phyloP scores from a whole-genome alignment of 2,113 vertebrate species.

The Riparia riparia region DNA sequence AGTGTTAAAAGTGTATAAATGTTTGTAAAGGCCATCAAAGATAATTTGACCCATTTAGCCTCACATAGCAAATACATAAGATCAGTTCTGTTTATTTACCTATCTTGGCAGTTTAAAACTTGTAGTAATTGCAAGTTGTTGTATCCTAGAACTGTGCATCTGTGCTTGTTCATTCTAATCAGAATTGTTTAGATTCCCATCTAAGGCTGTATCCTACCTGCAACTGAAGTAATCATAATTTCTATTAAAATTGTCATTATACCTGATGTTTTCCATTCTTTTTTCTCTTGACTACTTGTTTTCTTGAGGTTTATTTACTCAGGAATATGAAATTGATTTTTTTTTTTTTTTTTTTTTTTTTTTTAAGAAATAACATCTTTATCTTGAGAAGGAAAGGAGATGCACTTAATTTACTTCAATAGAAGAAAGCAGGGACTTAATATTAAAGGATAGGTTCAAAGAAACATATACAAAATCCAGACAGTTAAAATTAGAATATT shows the following conservation, averaged over 20 bases:
- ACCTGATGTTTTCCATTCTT: background rate
- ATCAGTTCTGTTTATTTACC: background rate
- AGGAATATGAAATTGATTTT: background rate
- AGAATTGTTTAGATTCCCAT: background rate
- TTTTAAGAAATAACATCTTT: background rate
- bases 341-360: background rate
- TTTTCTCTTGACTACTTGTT: background rate
- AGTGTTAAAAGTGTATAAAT: background rate
- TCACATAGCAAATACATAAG: background rate
- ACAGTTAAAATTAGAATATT: background rate
- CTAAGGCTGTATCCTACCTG: background rate
- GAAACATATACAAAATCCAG: background rate
- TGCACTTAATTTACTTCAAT: background rate
- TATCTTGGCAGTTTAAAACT: background rate
- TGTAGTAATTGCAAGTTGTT: background rate
- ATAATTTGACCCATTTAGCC: background rate
- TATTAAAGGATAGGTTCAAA: background rate
- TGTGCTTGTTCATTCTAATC: background rate
- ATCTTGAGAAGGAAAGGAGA: background rate
- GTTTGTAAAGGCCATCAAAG: background rate
- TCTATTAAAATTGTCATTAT: background rate
- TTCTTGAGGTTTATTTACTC: background rate
- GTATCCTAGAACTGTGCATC: background rate
- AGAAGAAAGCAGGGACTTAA: background rate
- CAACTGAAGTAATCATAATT: background rate